Conservation (phyloP, 53 echinoderm and acorn worm genomes). For the Echinarachnius parma region DNA sequence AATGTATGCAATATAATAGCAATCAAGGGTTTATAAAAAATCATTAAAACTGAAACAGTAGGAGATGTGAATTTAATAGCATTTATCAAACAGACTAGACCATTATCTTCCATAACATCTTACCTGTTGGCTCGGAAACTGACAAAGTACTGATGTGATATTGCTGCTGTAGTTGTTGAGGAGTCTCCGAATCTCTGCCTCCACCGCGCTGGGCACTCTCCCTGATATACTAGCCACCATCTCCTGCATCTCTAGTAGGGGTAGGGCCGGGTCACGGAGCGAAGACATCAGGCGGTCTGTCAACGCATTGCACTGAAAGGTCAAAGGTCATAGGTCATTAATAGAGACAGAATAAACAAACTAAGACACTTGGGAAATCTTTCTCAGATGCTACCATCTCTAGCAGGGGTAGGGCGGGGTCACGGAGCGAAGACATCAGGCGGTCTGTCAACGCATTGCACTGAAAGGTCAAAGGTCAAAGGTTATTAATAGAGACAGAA, state of each 20-base stretch:
- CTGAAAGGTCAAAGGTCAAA: too few species aligned
- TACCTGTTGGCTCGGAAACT: slow-evolving; percentile 98
- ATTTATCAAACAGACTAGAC: too few species aligned
- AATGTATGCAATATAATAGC: too few species aligned
- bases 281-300: slow-evolving; percentile 60
- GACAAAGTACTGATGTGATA: slow-evolving; percentile 97
- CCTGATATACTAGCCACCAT: slow-evolving; percentile 91
- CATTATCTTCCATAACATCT: too few species aligned
- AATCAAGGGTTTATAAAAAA: too few species aligned
- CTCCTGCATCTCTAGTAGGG: slow-evolving; percentile 94
- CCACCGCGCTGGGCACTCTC: slow-evolving; percentile 72
- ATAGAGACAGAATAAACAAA: too few species aligned
- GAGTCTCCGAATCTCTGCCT: slow-evolving; percentile 79
- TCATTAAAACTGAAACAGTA: too few species aligned
- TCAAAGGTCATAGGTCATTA: too few species aligned
- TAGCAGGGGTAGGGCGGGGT: slow-evolving; percentile 88
- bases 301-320: slow-evolving; percentile 51
- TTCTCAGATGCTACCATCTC: too few species aligned
- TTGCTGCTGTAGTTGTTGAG: slow-evolving; percentile 86
- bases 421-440: slow-evolving; percentile 65
- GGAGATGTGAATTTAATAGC: too few species aligned
- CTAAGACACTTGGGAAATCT: too few species aligned
- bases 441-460: slow-evolving; percentile 48
- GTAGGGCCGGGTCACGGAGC: slow-evolving; percentile 81
- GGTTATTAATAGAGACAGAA: too few species aligned